Percentiles rank a stretch among this genome's conserved stretches.
phyloP scores from a whole-genome alignment of 2,797 vertebrate genomes.

The Chaunax sp. region DNA sequence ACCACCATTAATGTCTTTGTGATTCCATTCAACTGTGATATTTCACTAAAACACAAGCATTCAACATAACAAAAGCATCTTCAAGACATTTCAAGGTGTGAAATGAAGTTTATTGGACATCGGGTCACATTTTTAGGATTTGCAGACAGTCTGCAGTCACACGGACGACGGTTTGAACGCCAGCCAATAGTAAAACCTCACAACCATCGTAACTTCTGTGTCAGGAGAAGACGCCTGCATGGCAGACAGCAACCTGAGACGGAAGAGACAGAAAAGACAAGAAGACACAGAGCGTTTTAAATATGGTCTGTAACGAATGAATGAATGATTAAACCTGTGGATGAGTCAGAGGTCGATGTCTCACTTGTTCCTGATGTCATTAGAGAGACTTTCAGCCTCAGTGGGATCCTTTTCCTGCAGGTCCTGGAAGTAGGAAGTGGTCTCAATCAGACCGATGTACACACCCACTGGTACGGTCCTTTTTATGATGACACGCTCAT shows the following conservation, averaged over 20 bases:
- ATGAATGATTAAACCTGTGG: not conserved
- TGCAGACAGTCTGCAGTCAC: not conserved
- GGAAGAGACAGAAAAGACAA: not conserved
- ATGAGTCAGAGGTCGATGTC: constrained; percentile 18
- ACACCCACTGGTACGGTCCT: constrained; percentile 58
- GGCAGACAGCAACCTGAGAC: constrained; percentile 60
- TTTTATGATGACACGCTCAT: constrained; percentile 55
- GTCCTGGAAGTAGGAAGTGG: constrained; percentile 71
- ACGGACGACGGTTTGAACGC: constrained; percentile 52
- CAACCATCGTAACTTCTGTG: constrained; percentile 52
- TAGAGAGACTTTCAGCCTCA: constrained; percentile 72
- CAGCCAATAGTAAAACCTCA: constrained; percentile 70
- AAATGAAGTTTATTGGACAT: not conserved
- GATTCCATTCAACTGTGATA: no score
- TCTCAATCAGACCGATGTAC: constrained; percentile 78
- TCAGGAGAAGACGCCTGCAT: constrained; percentile 66
- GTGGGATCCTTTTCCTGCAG: constrained; percentile 60
- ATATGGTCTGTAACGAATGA: no score
- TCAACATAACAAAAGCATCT: no score
- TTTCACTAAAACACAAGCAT: no score
- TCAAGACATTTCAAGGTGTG: not conserved
- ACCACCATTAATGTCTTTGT: no score
- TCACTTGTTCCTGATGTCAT: constrained; percentile 64
- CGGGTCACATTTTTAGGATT: not conserved
- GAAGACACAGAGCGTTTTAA: not conserved